Evolutionary conservation across 2,113 vertebrate species (phyloP).

Genomic region (Corythaeola cristata): DNA sequence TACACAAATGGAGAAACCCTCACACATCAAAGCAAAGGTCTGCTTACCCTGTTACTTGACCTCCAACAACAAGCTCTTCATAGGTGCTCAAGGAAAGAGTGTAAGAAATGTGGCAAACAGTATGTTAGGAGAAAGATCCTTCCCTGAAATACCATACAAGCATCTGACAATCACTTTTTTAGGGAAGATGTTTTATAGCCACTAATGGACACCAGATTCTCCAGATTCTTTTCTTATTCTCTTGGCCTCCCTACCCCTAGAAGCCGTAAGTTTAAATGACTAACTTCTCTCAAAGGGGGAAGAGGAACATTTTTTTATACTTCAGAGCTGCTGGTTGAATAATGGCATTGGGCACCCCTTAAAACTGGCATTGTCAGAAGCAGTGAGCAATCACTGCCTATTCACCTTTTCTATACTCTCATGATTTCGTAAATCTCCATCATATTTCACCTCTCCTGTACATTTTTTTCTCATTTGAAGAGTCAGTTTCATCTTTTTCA

Average conservation of each 20-base stretch:
- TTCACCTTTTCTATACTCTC: conserved; percentile 53
- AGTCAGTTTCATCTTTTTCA: conserved; percentile 13
- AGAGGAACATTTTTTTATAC: not conserved
- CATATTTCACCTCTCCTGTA: not conserved
- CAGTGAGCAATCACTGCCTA: conserved; percentile 63
- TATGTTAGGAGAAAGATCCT: not conserved
- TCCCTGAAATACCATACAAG: not conserved
- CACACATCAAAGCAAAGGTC: not conserved
- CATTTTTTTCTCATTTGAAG: not conserved
- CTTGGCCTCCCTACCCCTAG: not conserved
- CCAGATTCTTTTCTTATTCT: not conserved
- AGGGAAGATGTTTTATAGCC: not conserved
- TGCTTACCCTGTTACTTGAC: not conserved
- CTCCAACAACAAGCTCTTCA: not conserved
- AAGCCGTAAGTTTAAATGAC: not conserved
- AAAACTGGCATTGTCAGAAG: conserved; percentile 42
- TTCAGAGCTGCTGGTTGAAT: conserved; percentile 1
- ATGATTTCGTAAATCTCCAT: conserved; percentile 43
- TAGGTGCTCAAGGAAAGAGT: not conserved
- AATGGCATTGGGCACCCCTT: conserved; percentile 40
- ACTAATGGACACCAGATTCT: not conserved
- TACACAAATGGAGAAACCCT: not conserved
- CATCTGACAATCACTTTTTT: not conserved
- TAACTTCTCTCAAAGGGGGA: not conserved
- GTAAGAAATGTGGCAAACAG: rapidly evolving